Evolutionary conservation across 2,113 vertebrate species (phyloP).

Genomic region (Sebastes schlegelii): DNA sequence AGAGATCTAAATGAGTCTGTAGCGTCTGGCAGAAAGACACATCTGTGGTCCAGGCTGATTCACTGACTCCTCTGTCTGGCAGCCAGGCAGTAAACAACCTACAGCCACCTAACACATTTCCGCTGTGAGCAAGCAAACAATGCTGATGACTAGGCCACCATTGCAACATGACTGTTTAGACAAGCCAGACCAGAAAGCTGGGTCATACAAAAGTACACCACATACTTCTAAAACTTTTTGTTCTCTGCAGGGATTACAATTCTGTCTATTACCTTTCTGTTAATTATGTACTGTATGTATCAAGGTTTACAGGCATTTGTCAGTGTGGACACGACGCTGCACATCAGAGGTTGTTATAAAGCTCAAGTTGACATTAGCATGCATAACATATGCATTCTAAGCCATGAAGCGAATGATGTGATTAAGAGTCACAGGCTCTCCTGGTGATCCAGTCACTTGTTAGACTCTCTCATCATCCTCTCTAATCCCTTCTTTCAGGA

Average conservation of each 20-base stretch:
- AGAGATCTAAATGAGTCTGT: constrained; percentile 47
- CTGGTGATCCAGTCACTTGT: constrained; percentile 34
- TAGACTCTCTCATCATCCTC: constrained; percentile 45
- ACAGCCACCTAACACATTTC: constrained; percentile 38
- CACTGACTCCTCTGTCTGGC: constrained; percentile 57
- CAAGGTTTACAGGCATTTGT: not conserved
- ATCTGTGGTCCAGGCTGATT: constrained; percentile 52
- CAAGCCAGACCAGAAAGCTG: constrained; percentile 13
- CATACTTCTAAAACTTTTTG: constrained; percentile 9
- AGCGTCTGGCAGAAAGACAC: constrained; percentile 52
- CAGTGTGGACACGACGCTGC: not conserved
- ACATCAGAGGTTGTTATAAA: not conserved
- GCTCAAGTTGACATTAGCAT: constrained; percentile 4
- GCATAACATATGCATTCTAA: not conserved
- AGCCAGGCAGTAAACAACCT: constrained; percentile 62
- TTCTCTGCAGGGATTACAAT: not conserved
- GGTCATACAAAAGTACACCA: not conserved
- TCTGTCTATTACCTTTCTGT: not conserved
- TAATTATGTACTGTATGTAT: not conserved
- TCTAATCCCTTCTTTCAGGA: constrained; percentile 71
- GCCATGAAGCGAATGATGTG: not conserved
- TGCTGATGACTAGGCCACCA: constrained; percentile 14
- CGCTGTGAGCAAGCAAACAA: constrained; percentile 36
- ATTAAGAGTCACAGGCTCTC: constrained; percentile 25
- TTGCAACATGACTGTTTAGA: constrained; percentile 27